Evolutionary conservation across 2,797 vertebrate species (phyloP), one percentile per base, ranked within the genome.

Genomic region (Gadopsis bispinosus): DNA sequence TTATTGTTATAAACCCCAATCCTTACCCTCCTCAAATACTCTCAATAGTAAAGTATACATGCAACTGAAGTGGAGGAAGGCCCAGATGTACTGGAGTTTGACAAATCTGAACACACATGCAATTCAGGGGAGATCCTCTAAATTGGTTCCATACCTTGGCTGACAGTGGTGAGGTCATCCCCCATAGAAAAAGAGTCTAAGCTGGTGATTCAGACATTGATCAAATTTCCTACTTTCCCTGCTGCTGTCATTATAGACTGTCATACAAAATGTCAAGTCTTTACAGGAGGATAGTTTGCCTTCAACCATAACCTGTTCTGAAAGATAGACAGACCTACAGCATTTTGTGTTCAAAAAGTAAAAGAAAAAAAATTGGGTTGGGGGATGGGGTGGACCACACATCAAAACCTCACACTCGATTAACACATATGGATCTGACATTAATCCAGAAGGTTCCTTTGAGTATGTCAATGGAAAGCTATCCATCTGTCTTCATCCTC

Each of bases 141-240:
- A 94, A 95, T 94, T 92, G 88, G 77, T 95, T 95, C 95, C 94
- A 95, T 93, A 90, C 80, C 81, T 89, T 80, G 78, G 83, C 91
- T 91, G 91, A 93, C 90, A 88, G 86, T 73, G 83, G 86, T 93
- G 92, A 94, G 84, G 92, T 95, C 93, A 95, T 93, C 87, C 83
- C 68, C 69, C 53, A 22, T 16, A 59, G 72, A 90, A 70, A 89
- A 81, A 71, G 73, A 69, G 43, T 43, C 83, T 53, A 83, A 84
- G 58, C 79, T 54, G 56, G 72, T 53, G 85, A 87, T 86, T 79
- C 55, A 83, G 90, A 87, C 84, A 70, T 65, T 56, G 59, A 76
- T 89, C 83, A 41, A 19, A 83, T 92, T 89, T 90, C 89, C 86
- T 84, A 69, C 74, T 72, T 87, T 85, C 70, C 78, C 72, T 69